Evolutionary conservation across 2,797 vertebrate genomes (phyloP), one percentile per base, ranked within the genome.

Genomic region (Gobio occitaniae): DNA sequence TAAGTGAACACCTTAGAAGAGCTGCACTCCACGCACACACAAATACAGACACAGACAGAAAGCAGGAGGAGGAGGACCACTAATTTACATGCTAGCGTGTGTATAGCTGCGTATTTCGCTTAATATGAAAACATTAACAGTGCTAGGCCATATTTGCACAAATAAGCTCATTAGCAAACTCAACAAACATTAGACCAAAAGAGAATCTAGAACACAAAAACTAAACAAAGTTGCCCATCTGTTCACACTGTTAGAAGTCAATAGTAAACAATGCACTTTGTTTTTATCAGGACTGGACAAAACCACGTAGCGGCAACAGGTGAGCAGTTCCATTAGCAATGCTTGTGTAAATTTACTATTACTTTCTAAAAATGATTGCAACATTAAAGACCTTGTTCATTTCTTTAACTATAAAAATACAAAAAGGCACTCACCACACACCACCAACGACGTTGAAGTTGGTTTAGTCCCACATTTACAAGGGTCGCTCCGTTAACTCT

Each of bases 1-100:
- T 86, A 83, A 80, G 78, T 88, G 91, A 89, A 81, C 78, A 85
- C 85, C 84, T 80, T 59, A 65, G 36, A 76, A 63, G 65, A 32
- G 29, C 70, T 44, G 25, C 29, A 29, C 10, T 25, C 61, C 21
- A 50, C 69, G 16, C 38, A 21, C 72, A 85, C 48, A 78, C 82
- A 56, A 59, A 74, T 10, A 71, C 69, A 63, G 10, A 80, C 77
- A 71, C 69, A 44, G 15, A 80, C 56, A 3, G 32, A 17, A 25
- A 19, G 41, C 63, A 69, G 61, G 7, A 75, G 19, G 32, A 71
- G 19, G 32, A 71, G 3, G 8, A 44, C 41, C 41, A 44, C 41
- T 44, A 44, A 44, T 2, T 44, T 59, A 29, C 10, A 32, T 72
- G 68, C 41, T 48, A 63, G 56, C 15, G 10, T 11, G 25, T 48